Conservation (phyloP, 2,113 vertebrate genomes). For the Cromileptes altivelis region DNA sequence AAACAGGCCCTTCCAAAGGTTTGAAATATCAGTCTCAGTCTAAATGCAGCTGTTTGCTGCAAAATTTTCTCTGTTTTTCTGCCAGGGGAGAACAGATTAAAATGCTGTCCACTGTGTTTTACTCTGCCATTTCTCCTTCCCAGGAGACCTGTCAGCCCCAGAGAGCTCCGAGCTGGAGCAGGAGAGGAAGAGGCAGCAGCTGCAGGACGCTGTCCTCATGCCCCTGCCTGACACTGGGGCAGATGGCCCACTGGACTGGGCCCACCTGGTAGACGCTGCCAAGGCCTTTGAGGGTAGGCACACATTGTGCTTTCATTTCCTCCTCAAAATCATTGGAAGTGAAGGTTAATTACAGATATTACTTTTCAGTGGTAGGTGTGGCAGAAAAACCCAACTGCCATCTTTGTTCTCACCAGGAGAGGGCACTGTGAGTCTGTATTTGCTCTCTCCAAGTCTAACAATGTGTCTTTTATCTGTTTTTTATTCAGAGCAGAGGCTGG, state of each 20-base stretch:
- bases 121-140: slow-evolving; percentile 7
- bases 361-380: not conserved
- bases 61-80: not conserved
- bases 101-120: not conserved
- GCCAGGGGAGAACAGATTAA: not conserved
- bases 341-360: slow-evolving; percentile 7
- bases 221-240: slow-evolving; percentile 91
- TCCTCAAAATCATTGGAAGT: not conserved
- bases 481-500: slow-evolving; percentile 91
- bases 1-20: not conserved
- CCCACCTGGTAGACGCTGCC: slow-evolving; percentile 95
- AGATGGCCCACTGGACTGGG: slow-evolving; percentile 92
- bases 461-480: slow-evolving; percentile 3
- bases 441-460: slow-evolving; percentile 10
- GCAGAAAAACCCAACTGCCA: not conserved
- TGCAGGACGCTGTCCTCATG: slow-evolving; percentile 92
- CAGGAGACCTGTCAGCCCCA: slow-evolving; percentile 93
- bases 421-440: slow-evolving; percentile 34
- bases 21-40: not conserved
- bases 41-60: not conserved
- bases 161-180: slow-evolving; percentile 92
- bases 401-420: slow-evolving; percentile 38
- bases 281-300: slow-evolving; percentile 94
- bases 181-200: slow-evolving; percentile 88
- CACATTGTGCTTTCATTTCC: not conserved